Conservation (phyloP, 2,113 vertebrate species). For the Isurus oxyrinchus region DNA sequence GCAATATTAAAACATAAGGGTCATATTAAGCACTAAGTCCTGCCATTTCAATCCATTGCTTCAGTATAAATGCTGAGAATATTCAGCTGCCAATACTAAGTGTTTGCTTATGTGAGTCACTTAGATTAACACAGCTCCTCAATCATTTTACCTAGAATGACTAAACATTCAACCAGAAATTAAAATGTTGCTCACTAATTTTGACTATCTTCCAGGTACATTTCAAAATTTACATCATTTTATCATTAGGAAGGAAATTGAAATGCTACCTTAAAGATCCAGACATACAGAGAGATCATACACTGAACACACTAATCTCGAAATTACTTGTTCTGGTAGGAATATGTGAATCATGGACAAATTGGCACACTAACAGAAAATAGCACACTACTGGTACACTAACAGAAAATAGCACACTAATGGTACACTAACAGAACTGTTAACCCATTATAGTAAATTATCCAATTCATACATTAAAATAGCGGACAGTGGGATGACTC, state of each 20-base stretch:
- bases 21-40: neutral
- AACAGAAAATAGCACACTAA: neutral
- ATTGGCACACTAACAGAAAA: no score
- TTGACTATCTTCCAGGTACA: neutral
- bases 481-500: neutral
- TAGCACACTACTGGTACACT: neutral
- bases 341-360: neutral
- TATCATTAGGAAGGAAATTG: neutral
- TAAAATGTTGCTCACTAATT: neutral
- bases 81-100: neutral
- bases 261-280: neutral
- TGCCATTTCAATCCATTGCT: neutral
- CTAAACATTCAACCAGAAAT: neutral
- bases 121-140: neutral
- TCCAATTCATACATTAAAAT: neutral
- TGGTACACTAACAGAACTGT: neutral
- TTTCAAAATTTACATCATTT: neutral
- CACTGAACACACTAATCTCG: neutral
- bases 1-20: neutral
- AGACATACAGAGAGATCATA: neutral
- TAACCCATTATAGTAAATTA: neutral
- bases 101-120: neutral
- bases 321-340: neutral
- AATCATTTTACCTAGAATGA: neutral
- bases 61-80: neutral